These are phyloP conservation scores for Epinephelus moara DNA, from an alignment of 2,113 vertebrate species.

Conservation along the genomic window DNA sequence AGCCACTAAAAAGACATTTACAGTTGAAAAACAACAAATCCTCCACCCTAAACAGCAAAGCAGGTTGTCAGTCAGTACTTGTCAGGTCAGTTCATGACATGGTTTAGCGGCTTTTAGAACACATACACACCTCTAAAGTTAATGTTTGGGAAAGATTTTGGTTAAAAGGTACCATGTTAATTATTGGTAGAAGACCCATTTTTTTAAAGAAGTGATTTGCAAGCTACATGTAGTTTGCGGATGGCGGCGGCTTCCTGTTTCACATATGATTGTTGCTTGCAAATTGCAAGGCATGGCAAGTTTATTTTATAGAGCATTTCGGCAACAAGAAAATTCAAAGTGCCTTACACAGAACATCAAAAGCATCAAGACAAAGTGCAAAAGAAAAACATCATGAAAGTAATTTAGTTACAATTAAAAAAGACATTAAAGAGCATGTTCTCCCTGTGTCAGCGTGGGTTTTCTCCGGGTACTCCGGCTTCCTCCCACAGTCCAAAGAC, in stretches of 20 bases:
- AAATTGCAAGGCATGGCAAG: neutral
- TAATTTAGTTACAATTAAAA: no score
- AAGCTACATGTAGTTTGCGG: neutral
- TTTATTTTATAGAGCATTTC: no score
- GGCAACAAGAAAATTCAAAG: no score
- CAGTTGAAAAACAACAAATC: neutral
- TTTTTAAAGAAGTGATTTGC: neutral
- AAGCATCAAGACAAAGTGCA: no score
- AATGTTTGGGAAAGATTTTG: neutral
- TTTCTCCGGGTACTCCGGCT: no score
- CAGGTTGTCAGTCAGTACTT: neutral
- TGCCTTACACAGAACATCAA: no score
- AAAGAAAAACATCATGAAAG: no score
- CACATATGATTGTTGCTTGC: neutral
- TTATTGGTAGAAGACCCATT: no score
- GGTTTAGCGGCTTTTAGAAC: neutral
- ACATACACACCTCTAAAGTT: neutral
- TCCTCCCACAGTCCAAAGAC: no score
- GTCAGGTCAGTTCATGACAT: neutral
- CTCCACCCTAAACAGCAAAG: neutral
- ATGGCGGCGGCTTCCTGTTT: neutral
- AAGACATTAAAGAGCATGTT: no score
- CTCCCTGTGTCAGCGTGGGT: no score
- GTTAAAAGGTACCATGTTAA: neutral
- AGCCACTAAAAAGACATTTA: slow-evolving; percentile 5